phyloP scores from a whole-genome alignment of 1,140 invertebrate species.

The Aphis craccivora region DNA sequence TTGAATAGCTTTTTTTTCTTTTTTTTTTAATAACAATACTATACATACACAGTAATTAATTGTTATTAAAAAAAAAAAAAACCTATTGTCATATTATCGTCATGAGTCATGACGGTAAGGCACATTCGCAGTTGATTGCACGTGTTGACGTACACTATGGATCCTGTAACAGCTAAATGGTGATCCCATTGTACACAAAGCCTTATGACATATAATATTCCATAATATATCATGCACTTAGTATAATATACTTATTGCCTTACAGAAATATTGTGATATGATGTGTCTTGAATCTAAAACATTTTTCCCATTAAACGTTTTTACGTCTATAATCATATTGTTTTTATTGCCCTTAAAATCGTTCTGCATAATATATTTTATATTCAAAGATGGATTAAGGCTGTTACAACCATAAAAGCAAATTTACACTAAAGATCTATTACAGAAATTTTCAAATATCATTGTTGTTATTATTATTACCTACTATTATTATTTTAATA shows the following conservation, averaged over 20 bases:
- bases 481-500: no score
- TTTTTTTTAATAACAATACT: neutral
- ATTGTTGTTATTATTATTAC: no score
- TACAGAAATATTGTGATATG: neutral
- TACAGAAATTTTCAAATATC: neutral
- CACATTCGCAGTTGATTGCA: neutral
- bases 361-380: neutral
- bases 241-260: neutral
- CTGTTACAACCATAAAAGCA: neutral
- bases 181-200: neutral
- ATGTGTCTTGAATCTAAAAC: neutral
- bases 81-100: neutral
- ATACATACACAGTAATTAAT: neutral
- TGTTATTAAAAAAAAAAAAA: neutral
- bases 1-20: neutral
- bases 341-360: neutral
- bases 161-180: neutral
- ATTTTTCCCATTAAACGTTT: neutral
- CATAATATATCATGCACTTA: neutral
- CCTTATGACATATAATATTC: neutral
- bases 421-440: neutral
- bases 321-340: neutral
- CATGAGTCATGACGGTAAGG: neutral
- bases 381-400: neutral
- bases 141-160: neutral